Percentiles rank a stretch among this genome's conserved stretches.
Conservation (phyloP, 2,113 vertebrate species). For the Xyrauchen texanus region DNA sequence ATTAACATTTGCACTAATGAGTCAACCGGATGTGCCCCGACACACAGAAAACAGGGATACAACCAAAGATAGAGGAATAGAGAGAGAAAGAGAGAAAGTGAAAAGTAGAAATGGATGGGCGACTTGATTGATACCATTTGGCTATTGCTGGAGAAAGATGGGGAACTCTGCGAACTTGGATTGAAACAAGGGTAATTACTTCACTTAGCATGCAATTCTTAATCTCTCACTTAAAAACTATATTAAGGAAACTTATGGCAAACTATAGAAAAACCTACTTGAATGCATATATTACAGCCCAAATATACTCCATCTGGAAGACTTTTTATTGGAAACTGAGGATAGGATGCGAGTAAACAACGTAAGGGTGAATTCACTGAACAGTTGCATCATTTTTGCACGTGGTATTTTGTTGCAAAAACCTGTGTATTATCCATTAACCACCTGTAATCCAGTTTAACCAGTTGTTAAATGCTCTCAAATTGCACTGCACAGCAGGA, state of each 20-base stretch:
- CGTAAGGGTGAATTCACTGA: no score
- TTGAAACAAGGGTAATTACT: slow-evolving; percentile 7
- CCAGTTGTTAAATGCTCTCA: no score
- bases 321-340: no score
- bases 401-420: no score
- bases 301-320: no score
- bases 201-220: slow-evolving; percentile 7
- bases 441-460: no score
- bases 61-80: not conserved
- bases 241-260: not conserved
- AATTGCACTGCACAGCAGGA: no score
- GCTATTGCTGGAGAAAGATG: slow-evolving; percentile 18
- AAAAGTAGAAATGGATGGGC: slow-evolving; percentile 26
- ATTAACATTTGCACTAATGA: slow-evolving; percentile 63
- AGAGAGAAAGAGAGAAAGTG: slow-evolving; percentile 46
- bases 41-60: slow-evolving; percentile 1
- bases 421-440: no score
- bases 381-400: no score
- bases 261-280: not conserved
- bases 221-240: slow-evolving; percentile 11
- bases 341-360: no score
- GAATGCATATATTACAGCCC: not conserved
- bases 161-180: not conserved
- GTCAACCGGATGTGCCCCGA: slow-evolving; percentile 23
- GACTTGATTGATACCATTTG: slow-evolving; percentile 48